Base-by-base conservation (phyloP, 2,113 vertebrate genomes). In the Nothobranchius furzeri region DNA sequence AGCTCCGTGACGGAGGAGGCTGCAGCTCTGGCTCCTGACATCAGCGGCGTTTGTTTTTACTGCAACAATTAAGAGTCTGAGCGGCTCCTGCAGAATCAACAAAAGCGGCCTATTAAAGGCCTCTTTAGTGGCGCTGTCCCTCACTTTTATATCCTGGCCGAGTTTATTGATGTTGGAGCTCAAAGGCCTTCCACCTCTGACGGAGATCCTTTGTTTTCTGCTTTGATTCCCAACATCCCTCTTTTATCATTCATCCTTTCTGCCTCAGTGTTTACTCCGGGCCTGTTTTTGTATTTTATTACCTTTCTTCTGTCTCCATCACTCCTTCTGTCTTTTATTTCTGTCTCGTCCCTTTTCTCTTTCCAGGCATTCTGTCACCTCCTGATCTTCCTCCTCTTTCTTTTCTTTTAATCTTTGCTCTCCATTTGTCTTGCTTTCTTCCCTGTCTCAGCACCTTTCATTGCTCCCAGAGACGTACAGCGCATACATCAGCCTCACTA, bases 41-140 rank as follows among this genome's bases (percentile, higher is more conserved):
- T 49, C 35, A 9, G 15, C 4, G 17, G 48, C 25, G 50, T 56
- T 75, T 50, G 5, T 24, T 85, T 85, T 83, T 83, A 83, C 64
- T 2, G 78, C 69, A 25, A 50, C 64, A 69, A 70, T 81, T 76
- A 73, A 65, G 76, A 49, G 13, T 79, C 59, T 53, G 60, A 73
- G 68, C 69, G 60, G 78, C 71, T 73, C 45, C 70, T 83, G 80
- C 81, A 67, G 81, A 75, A 77, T 77, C 81, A 61, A 70, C 81
- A 75, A 51, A 79, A 68, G 69, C 43, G 12, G 65, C 75, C 68
- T 60, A 47, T 81, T 79, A 86, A 84, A 76, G 0, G 53, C 67
- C 60, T 70, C 72, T 79, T 83, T 70, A 84, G 71, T 53, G 63
- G 45, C 63, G 0, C 45, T 66, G 60, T 73, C 69, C 66, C 68